Evolutionary conservation across 2,888 invertebrate genomes (phyloP), one percentile per base, ranked within the genome.

Genomic region (Antheraea yamamai): DNA sequence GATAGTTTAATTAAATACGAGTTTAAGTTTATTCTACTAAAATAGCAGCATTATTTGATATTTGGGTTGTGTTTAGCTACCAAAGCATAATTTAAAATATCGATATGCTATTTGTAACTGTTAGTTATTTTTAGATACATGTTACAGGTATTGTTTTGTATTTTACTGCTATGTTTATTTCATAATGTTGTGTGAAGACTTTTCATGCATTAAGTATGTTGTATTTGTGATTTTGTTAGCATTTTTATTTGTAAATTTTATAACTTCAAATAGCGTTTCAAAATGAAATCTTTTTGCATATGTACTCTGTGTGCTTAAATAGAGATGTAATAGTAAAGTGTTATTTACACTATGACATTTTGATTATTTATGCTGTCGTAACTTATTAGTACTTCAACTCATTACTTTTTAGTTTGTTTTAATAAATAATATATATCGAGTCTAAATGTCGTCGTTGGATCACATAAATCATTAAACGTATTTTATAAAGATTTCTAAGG

Each of bases 41-140:
- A 55, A 55, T 20, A 58, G 10, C 7, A 23, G 23, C 58, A 58
- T 58, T n/a, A 26, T 66, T 30, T 30, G 20, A 30, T 30, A 30
- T 68, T 68, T 16, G 2, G 68, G 68, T 68, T 68, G 68, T 68
- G 68, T 30, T 68, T n/a, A 35, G 30, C 66, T 66, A 68, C 30
- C 68, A 68, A 68, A 68, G 68, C 35, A 68, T 68, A 35, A 68
- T 35, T 18, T 18, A 35, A 35, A 23, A 12, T 61, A 61, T 4
- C 8, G 6, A 64, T 68, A 7, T 68, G 68, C 68, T 68, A 35
- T 30, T 58, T 58, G n/a, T n/a, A 58, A 58, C 20, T 23, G n/a
- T 58, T 58, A 58, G 58, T 58, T 23, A 55, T 55, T 16, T 55
- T 55, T 55, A 61, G 8, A 61, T 23, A 61, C 20, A 10, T 23